Conservation (phyloP, 1,140 invertebrate species). For the Drosophila pallidifrons region DNA sequence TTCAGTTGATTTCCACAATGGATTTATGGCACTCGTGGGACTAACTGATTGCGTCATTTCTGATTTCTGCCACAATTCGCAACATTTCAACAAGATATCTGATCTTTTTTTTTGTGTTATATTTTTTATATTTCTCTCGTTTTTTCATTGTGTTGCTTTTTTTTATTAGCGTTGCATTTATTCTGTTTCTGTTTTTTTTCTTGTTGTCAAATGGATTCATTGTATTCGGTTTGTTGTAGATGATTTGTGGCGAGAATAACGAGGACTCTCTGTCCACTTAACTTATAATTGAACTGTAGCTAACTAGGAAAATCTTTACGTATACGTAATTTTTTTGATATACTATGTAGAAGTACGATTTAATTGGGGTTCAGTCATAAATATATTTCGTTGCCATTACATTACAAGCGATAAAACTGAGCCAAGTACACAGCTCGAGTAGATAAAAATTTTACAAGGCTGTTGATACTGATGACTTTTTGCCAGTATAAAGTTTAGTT, state of each 20-base stretch:
- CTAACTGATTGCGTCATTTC: conserved; percentile 70
- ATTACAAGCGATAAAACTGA: background rate
- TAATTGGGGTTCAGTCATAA: conserved; percentile 15
- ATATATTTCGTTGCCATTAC: conserved; percentile 6
- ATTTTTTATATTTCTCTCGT: conserved; percentile 14
- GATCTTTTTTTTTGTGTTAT: conserved; percentile 15
- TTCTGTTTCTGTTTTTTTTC: conserved; percentile 9
- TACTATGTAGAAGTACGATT: conserved; percentile 8
- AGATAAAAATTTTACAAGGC: no score
- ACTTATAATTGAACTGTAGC: conserved; percentile 15
- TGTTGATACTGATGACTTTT: no score
- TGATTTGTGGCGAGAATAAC: conserved; percentile 33
- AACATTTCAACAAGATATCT: conserved; percentile 43
- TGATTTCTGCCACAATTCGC: conserved; percentile 74
- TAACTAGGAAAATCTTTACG: conserved; percentile 2
- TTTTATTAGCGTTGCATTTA: conserved; percentile 1
- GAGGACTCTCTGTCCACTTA: conserved; percentile 9
- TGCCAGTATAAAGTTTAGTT: no score
- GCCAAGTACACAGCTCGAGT: conserved; percentile 11
- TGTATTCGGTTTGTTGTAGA: conserved; percentile 33
- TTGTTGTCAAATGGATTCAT: conserved; percentile 26
- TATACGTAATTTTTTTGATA: background rate
- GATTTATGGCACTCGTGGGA: conserved; percentile 78
- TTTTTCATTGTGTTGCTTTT: conserved; percentile 14
- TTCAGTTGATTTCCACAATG: conserved; percentile 73